These are phyloP conservation scores for Schlechtendalia chinensis DNA, from an alignment of 1,140 invertebrate genomes.

Conservation along the genomic window DNA sequence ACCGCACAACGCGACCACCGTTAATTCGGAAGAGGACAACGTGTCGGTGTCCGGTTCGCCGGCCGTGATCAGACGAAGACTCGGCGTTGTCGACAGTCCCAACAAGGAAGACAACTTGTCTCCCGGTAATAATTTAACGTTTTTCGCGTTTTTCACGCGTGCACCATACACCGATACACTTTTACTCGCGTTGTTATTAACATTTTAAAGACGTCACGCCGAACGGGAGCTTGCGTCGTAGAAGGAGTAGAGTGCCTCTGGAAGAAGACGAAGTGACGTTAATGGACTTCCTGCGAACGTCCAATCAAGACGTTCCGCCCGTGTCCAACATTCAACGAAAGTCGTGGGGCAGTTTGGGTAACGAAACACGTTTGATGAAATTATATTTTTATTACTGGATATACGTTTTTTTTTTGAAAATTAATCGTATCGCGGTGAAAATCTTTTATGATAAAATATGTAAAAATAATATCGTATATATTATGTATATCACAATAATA, in stretches of 20 bases:
- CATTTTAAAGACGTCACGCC: conserved; percentile 73
- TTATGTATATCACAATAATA: too few relatives aligned
- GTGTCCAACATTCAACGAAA: conserved; percentile 71
- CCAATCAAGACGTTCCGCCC: conserved; percentile 63
- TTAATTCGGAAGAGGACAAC: conserved; percentile 65
- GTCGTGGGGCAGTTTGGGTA: conserved; percentile 79
- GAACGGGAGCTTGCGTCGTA: conserved; percentile 77
- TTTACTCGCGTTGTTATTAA: too few relatives aligned
- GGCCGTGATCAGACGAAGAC: conserved; percentile 63
- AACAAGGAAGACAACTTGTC: conserved; percentile 67
- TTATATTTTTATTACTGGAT: not conserved
- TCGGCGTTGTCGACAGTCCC: conserved; percentile 63
- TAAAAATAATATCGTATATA: too few relatives aligned
- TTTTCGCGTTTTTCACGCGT: too few relatives aligned
- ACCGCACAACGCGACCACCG: conserved; percentile 57
- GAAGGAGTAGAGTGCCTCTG: conserved; percentile 75
- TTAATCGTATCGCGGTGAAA: too few relatives aligned
- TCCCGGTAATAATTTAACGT: conserved; percentile 62
- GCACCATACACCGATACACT: too few relatives aligned
- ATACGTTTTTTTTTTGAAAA: too few relatives aligned
- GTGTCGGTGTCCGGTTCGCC: conserved; percentile 66
- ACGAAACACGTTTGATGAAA: conserved; percentile 38
- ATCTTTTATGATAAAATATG: too few relatives aligned
- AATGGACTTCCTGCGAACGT: conserved; percentile 79
- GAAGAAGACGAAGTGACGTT: conserved; percentile 81